Base-by-base conservation (phyloP, 2,113 vertebrate species). In the Heterotilapia buettikoferi region DNA sequence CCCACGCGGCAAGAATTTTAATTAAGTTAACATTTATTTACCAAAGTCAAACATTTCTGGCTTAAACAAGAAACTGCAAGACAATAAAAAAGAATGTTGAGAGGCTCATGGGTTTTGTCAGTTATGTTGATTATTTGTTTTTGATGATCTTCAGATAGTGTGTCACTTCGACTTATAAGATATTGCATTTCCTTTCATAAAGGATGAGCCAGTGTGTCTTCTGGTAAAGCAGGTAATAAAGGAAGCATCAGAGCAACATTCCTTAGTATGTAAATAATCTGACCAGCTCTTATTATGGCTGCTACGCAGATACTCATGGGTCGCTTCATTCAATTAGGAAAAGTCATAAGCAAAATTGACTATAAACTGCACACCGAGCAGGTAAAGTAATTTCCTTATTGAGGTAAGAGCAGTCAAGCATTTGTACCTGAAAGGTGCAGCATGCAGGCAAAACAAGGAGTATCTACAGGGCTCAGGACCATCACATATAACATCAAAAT, bases 271-370 rank as follows among this genome's bases (percentile, higher is more conserved):
- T 78, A 33, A 33, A 78, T 11, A 76, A 50, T 29, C 16, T 47
- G 14, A 50, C 24, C 24, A 50, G 24, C 43, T 31, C 24, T 78
- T 50, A 50, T 50, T 50, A 50, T 78, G 26, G 43, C 43, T 78
- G 24, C 26, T 24, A 26, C 0, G 1, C 40, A 47, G 40, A 47
- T 29, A 76, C 14, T 11, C 16, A 73, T 0, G 1, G 16, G 16
- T 78, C 43, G n/a, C 24, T 31, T 78, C 43, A 78, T 29, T 31
- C 26, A 78, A 19, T 47, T 76, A 47, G 68, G 24, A 47, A 47
- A 29, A 10, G 29, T 47, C 40, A 45, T 29, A 3, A 7, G 68
- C 21, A 73, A 47, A 45, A 73, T 24, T 45, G 21, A 73, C 21
- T 29, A 26, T 18, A 29, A 45, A 45, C 68, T 26, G 38, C 68